Evolutionary conservation across 2,888 invertebrate species (phyloP).

Genomic region (Brassicogethes aeneus): DNA sequence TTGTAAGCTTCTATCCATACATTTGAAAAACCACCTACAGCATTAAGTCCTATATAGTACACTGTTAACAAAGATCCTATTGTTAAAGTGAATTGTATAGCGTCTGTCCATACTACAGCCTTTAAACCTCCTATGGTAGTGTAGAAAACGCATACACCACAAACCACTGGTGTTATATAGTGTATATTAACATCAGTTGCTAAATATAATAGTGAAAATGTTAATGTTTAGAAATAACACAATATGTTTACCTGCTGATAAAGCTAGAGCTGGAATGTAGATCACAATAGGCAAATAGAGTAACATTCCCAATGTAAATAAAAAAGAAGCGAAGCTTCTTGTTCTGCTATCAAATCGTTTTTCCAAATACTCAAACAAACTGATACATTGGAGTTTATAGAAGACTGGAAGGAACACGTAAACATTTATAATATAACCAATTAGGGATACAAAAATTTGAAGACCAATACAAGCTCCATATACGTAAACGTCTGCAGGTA

Average conservation of each 20-base stretch:
- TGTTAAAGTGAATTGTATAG: conserved; percentile 44
- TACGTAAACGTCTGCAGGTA: conserved; percentile 66
- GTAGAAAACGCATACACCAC: conserved; percentile 62
- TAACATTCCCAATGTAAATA: conserved; percentile 51
- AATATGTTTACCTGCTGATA: conserved; percentile 50
- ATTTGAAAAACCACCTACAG: conserved; percentile 35
- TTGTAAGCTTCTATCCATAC: conserved; percentile 46
- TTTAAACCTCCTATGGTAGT: conserved; percentile 49
- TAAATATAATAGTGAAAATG: conserved; percentile 26
- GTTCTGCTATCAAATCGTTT: conserved; percentile 53
- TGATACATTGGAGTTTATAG: conserved; percentile 59
- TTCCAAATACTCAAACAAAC: conserved; percentile 61
- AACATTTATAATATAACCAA: conserved; percentile 28
- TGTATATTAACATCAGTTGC: conserved; percentile 60
- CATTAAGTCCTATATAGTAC: conserved; percentile 33
- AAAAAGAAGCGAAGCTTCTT: conserved; percentile 49
- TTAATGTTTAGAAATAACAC: not conserved
- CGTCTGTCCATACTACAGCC: conserved; percentile 56
- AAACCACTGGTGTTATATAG: conserved; percentile 55
- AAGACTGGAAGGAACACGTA: conserved; percentile 55
- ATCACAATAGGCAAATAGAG: conserved; percentile 57
- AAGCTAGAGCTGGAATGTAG: conserved; percentile 61
- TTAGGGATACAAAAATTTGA: too few relatives aligned
- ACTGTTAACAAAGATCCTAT: conserved; percentile 45
- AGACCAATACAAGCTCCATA: conserved; percentile 62